A percentile compares a stretch with the other conserved stretches of the same genome.
These are phyloP conservation scores for Sabellastarte sp. DNA, from an alignment of 2,888 invertebrate species.

Conservation along the genomic window DNA sequence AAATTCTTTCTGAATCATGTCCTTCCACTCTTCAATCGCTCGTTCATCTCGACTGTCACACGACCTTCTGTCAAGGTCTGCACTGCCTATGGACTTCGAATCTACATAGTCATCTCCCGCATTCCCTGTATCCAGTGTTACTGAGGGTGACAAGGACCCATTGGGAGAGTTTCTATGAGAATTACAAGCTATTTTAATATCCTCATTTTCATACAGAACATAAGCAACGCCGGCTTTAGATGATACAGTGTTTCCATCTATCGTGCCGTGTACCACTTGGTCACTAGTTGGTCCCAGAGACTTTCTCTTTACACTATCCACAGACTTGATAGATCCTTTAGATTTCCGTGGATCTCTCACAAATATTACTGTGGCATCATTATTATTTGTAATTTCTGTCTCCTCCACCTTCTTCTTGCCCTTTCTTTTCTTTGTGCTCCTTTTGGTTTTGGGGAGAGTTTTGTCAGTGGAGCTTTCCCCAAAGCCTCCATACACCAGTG, in stretches of 20 bases:
- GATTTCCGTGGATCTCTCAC: background rate
- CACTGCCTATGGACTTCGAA: background rate
- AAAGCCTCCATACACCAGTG: constrained; percentile 16
- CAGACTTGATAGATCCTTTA: background rate
- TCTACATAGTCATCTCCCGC: background rate
- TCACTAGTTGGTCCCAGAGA: background rate
- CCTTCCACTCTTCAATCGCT: background rate
- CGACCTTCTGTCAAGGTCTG: background rate
- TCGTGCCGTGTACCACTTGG: background rate
- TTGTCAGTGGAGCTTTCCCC: constrained; percentile 18
- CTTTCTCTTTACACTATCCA: background rate
- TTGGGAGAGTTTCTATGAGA: background rate
- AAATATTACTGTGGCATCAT: background rate
- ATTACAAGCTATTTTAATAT: background rate
- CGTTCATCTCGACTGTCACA: too few species aligned
- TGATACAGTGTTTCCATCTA: background rate
- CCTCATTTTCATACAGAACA: background rate
- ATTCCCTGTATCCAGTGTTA: background rate
- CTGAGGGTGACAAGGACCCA: background rate
- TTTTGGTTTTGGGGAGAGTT: constrained; percentile 2
- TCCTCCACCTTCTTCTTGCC: background rate
- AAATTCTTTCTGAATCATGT: too few species aligned
- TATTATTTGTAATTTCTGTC: background rate
- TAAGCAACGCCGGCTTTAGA: background rate
- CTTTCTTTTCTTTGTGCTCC: background rate